A percentile compares a stretch with the other conserved stretches of the same genome.
Evolutionary conservation across 2,888 invertebrate species (phyloP).

Genomic region (Mythimna lalbum): DNA sequence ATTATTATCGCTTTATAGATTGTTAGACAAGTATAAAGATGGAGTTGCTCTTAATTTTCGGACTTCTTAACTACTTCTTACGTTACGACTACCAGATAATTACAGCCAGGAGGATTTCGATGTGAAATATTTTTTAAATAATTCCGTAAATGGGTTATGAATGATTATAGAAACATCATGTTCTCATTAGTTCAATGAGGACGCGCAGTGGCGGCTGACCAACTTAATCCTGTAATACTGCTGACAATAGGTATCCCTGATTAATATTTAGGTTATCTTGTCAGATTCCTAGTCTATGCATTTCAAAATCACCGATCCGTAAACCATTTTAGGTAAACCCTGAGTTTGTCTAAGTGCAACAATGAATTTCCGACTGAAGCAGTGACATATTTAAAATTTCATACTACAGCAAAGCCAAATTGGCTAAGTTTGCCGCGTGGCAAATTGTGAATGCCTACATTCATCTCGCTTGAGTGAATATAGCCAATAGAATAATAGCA

Average conservation of each 20-base stretch:
- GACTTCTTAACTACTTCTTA: too few relatives aligned
- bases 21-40: too few relatives aligned
- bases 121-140: too few relatives aligned
- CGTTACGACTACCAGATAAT: too few relatives aligned
- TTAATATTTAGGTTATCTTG: too few relatives aligned
- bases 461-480: constrained; percentile 19
- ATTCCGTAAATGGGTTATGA: not conserved
- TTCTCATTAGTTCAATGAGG: not conserved
- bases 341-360: constrained; percentile 1
- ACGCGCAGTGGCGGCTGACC: not conserved
- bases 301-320: not conserved
- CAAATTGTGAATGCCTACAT: constrained; percentile 28
- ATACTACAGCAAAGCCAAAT: constrained; percentile 15
- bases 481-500: constrained; percentile 26
- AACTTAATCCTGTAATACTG: too few relatives aligned
- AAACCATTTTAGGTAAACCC: not conserved
- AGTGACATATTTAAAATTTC: constrained; percentile 17
- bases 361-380: constrained; percentile 29
- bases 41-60: too few relatives aligned
- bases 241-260: too few relatives aligned
- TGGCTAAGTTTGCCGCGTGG: constrained; percentile 18
- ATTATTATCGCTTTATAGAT: too few relatives aligned
- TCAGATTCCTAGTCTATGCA: not conserved
- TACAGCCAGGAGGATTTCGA: too few relatives aligned
- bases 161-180: not conserved